These are phyloP conservation scores for Hydrolagus affinis DNA, from an alignment of 2,113 vertebrate species.

Conservation along the genomic window DNA sequence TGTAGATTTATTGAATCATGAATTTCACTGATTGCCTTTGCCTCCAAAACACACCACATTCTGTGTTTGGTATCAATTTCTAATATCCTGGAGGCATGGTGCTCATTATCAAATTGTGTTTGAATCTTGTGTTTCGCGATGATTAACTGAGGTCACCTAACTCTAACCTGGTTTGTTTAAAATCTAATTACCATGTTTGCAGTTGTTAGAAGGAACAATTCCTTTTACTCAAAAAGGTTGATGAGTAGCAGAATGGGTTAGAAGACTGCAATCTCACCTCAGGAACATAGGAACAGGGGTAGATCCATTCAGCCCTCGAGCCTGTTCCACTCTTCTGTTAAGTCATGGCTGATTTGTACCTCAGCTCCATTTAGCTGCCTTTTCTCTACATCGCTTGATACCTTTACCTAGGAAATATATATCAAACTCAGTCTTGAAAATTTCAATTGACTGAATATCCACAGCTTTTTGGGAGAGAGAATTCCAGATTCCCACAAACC, in stretches of 20 bases:
- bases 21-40: slow-evolving; percentile 47
- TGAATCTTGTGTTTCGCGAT: slow-evolving; percentile 70
- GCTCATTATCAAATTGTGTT: slow-evolving; percentile 73
- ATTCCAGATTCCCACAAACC: too few relatives aligned
- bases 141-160: slow-evolving; percentile 67
- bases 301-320: too few relatives aligned
- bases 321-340: too few relatives aligned
- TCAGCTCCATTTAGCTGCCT: too few relatives aligned
- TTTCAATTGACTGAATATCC: too few relatives aligned
- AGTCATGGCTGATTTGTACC: too few relatives aligned
- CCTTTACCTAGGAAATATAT: too few relatives aligned
- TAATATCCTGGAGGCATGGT: slow-evolving; percentile 68
- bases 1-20: slow-evolving; percentile 32
- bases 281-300: too few relatives aligned
- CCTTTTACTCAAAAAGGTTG: not conserved
- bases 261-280: not conserved
- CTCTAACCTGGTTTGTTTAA: slow-evolving; percentile 64
- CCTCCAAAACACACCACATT: slow-evolving; percentile 46
- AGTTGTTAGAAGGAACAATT: slow-evolving; percentile 36
- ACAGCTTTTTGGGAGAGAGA: too few relatives aligned
- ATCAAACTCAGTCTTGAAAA: too few relatives aligned
- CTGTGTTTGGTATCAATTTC: slow-evolving; percentile 50
- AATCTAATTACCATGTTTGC: slow-evolving; percentile 59
- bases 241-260: not conserved
- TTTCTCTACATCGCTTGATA: too few relatives aligned